phyloP scores from a whole-genome alignment of 2,888 invertebrate species.

The Cryptocheilus praepositus region DNA sequence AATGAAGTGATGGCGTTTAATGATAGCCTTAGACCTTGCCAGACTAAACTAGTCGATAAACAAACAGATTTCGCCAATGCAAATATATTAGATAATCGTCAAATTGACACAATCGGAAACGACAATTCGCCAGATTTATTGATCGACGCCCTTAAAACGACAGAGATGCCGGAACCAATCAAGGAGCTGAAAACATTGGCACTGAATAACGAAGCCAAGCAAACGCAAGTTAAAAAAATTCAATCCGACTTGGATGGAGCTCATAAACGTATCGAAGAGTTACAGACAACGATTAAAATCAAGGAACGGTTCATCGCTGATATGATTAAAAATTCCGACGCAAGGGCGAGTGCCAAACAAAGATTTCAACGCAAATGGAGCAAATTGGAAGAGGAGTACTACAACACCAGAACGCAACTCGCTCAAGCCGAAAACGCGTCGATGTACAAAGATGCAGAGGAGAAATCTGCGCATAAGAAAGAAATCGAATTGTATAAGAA shows the following conservation, averaged over 20 bases:
- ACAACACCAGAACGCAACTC: conserved; percentile 78
- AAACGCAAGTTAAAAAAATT: conserved; percentile 72
- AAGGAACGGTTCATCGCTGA: conserved; percentile 86
- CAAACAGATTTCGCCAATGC: conserved; percentile 19
- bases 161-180: conserved; percentile 77
- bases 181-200: conserved; percentile 75
- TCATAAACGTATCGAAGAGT: conserved; percentile 83
- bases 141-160: conserved; percentile 77
- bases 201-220: conserved; percentile 69
- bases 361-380: conserved; percentile 81
- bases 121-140: conserved; percentile 64
- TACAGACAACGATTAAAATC: conserved; percentile 81
- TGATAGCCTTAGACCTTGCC: conserved; percentile 59
- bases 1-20: conserved; percentile 68
- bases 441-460: conserved; percentile 57
- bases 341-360: conserved; percentile 78
- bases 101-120: conserved; percentile 74
- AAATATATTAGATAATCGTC: conserved; percentile 35
- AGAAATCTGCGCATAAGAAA: conserved; percentile 69
- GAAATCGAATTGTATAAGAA: conserved; percentile 74
- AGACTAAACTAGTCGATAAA: conserved; percentile 52
- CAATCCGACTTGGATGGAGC: conserved; percentile 80
- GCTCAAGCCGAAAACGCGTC: conserved; percentile 76
- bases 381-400: conserved; percentile 80
- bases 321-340: conserved; percentile 79